Evolutionary conservation across 2,113 vertebrate species (phyloP), one percentile per base, ranked within the genome.

Genomic region (Pipra filicauda): DNA sequence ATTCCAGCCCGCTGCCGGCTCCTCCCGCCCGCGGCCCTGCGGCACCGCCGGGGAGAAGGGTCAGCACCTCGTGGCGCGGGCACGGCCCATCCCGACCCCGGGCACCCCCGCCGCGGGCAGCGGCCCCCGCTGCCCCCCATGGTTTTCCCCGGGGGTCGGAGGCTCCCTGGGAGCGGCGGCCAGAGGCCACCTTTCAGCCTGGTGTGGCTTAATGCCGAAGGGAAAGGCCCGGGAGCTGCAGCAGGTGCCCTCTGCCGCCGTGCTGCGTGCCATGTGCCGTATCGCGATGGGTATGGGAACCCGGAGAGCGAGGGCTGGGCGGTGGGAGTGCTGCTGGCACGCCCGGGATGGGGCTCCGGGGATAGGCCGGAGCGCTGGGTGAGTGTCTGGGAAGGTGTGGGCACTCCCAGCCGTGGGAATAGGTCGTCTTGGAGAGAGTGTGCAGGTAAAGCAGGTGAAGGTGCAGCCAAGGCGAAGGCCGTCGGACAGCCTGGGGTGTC

Each of bases 241-340:
- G 49, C 39, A 18, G 78, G 70, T 64, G 83, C 21, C 15, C 46
- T 6, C 3, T 16, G 35, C 8, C 15, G 4, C 17, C 18, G 18
- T 5, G 37, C 15, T 23, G 8, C 2, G 41, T 39, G 43, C 9
- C n/a, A 1, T 7, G 52, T 69, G 71, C 66, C 12, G 0, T 6
- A 1, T 5, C 4, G 35, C 61, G 1, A 0, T 15, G 27, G 5
- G 3, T 30, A 0, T 14, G 59, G 69, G 76, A 31, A 27, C 43
- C 26, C 13, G 28, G 44, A 61, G 30, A 33, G 5, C 46, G 28
- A n/a, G 49, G 23, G 58, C 12, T 7, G 9, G 1, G 23, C 37
- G 23, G 15, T 14, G 81, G 28, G 5, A 28, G 1, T 1, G 58
- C 21, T 6, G 24, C 28, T 2, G 31, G 15, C 23, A 5, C 6